These are phyloP conservation scores for Buathra laborator DNA, from an alignment of 2,888 invertebrate species.

Conservation along the genomic window DNA sequence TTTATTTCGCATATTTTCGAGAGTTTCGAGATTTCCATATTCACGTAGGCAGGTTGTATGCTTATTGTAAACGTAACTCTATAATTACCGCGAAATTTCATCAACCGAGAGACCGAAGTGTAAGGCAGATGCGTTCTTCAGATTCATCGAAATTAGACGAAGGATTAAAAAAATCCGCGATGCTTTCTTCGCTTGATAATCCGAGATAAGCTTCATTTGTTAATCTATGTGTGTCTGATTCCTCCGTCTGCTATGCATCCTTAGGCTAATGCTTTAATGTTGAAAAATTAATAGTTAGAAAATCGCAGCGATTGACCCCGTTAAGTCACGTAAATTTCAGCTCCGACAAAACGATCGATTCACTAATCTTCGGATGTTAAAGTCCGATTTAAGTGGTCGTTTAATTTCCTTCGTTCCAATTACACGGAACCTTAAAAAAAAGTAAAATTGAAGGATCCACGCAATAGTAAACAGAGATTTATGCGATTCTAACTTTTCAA, in stretches of 20 bases:
- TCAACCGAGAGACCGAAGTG: neutral
- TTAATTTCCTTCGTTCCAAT: too few species aligned
- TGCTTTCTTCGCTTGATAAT: slow-evolving; percentile 6
- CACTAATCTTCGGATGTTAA: neutral
- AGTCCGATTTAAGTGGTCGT: neutral
- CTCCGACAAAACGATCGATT: neutral
- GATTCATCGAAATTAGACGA: neutral
- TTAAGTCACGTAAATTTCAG: neutral
- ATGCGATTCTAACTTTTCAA: too few species aligned
- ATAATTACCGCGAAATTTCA: neutral
- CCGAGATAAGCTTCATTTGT: neutral
- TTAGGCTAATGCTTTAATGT: slow-evolving; percentile 2
- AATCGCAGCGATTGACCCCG: neutral
- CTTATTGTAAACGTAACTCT: slow-evolving; percentile 18
- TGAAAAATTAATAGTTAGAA: neutral
- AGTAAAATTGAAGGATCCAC: too few species aligned
- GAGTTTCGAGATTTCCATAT: slow-evolving; percentile 15
- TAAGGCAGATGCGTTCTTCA: neutral
- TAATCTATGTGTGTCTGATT: neutral
- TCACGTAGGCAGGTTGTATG: slow-evolving; percentile 53
- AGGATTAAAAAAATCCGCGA: neutral
- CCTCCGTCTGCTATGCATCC: neutral
- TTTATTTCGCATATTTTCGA: slow-evolving; percentile 66
- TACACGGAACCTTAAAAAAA: too few species aligned
- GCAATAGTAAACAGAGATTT: too few species aligned